Evolutionary conservation across 2,888 invertebrate species (phyloP).

Genomic region (Agriotes lineatus): DNA sequence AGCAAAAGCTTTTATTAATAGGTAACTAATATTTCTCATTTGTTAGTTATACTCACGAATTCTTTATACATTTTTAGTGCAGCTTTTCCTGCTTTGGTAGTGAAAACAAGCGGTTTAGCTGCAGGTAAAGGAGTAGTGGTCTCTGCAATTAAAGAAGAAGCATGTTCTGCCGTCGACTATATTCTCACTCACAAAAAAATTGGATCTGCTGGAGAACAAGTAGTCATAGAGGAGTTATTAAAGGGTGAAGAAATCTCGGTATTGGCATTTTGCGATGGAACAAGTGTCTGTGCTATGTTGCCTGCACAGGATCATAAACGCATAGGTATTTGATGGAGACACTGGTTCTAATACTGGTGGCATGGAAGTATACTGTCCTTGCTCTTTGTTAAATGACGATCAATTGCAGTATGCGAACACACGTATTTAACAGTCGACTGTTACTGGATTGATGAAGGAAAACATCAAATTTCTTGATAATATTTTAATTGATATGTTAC

Average conservation of each 20-base stretch:
- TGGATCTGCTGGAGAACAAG: constrained; percentile 84
- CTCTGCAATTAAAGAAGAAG: constrained; percentile 81
- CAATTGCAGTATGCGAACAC: constrained; percentile 75
- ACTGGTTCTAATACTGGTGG: constrained; percentile 97
- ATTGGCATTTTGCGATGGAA: constrained; percentile 91
- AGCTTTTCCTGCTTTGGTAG: constrained; percentile 84
- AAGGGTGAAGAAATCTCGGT: constrained; percentile 96
- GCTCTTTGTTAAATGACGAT: constrained; percentile 78
- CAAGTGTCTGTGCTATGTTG: constrained; percentile 83
- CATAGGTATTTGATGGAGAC: constrained; percentile 87
- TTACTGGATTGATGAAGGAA: constrained; percentile 84
- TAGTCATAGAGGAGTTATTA: constrained; percentile 92
- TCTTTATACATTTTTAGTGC: too few species aligned
- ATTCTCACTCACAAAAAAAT: constrained; percentile 85
- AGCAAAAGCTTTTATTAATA: constrained; percentile 84
- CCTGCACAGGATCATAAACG: constrained; percentile 98
- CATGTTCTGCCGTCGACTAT: constrained; percentile 85
- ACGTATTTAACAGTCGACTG: constrained; percentile 81
- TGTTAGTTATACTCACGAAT: too few species aligned
- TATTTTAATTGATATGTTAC: too few species aligned
- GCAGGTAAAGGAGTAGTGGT: constrained; percentile 98
- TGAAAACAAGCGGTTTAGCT: constrained; percentile 96
- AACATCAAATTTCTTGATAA: constrained; percentile 84
- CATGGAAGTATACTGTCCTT: constrained; percentile 98
- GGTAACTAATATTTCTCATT: constrained; percentile 67